These are phyloP conservation scores for Callocephalon fimbriatum DNA, from an alignment of 2,113 vertebrate species.

Conservation along the genomic window DNA sequence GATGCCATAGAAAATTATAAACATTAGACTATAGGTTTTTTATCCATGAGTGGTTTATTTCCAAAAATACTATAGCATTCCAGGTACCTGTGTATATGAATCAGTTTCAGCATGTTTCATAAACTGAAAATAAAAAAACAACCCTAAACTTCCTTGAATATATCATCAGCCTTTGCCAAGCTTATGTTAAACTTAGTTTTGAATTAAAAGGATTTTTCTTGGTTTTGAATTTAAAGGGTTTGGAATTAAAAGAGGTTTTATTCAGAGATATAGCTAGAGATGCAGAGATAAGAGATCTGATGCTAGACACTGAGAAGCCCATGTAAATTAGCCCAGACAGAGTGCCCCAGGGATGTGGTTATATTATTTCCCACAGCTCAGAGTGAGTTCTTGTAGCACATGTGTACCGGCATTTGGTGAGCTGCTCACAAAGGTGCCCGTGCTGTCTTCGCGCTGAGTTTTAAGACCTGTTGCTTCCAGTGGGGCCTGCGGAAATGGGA, in stretches of 20 bases:
- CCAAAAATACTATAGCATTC: not conserved
- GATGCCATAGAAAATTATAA: not conserved
- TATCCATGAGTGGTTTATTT: not conserved
- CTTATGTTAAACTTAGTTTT: not conserved
- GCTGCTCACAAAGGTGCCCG: not conserved
- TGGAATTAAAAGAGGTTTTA: not conserved
- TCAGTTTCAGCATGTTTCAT: not conserved
- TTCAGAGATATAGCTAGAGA: not conserved
- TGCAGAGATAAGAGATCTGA: not conserved
- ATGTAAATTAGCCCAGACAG: not conserved
- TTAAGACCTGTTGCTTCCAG: not conserved
- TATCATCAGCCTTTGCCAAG: not conserved
- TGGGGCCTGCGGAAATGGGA: not conserved
- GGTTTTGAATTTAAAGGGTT: not conserved
- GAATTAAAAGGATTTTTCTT: not conserved
- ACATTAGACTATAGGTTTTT: not conserved
- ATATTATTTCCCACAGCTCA: not conserved
- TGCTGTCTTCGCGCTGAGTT: fast-evolving
- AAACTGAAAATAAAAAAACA: not conserved
- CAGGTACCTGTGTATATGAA: not conserved
- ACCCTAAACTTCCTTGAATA: not conserved
- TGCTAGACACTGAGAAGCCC: not conserved
- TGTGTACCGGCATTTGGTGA: fast-evolving
- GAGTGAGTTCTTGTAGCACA: fast-evolving
- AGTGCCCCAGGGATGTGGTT: not conserved